phyloP scores from a whole-genome alignment of 2,888 invertebrate genomes.

The Macropis europaea region DNA sequence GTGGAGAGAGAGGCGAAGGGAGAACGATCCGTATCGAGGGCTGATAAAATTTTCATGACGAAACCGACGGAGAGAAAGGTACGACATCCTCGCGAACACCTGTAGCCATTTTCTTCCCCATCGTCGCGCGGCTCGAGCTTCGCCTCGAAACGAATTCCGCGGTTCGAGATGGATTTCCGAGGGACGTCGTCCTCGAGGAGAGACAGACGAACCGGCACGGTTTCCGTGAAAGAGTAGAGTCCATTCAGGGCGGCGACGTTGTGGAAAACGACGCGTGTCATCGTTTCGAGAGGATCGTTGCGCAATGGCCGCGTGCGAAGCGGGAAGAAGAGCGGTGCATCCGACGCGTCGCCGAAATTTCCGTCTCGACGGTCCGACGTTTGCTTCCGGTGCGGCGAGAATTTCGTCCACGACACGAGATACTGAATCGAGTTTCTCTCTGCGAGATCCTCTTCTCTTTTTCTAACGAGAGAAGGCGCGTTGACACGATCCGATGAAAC shows the following conservation, averaged over 20 bases:
- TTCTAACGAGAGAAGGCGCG: too few species aligned
- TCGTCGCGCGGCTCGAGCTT: not conserved
- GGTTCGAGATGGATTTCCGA: not conserved
- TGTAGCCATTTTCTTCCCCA: constrained; percentile 35
- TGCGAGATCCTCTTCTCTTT: too few species aligned
- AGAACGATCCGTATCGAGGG: too few species aligned
- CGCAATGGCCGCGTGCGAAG: not conserved
- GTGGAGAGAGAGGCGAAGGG: too few species aligned
- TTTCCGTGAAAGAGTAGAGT: not conserved
- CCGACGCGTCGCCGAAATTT: not conserved
- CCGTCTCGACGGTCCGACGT: not conserved
- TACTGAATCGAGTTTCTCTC: too few species aligned
- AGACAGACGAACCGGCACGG: too few species aligned
- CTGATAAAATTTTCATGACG: too few species aligned
- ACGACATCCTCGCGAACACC: constrained; percentile 17
- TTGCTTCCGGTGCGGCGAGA: too few species aligned
- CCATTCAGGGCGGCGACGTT: not conserved
- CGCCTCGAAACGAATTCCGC: not conserved
- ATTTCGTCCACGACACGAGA: too few species aligned
- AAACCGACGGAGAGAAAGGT: too few species aligned
- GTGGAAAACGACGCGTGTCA: not conserved
- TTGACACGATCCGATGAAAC: too few species aligned
- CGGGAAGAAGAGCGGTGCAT: not conserved
- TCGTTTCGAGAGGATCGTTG: not conserved
- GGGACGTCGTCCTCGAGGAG: not conserved